These are phyloP conservation scores for Diplodus puntazzo DNA, from an alignment of 2,797 vertebrate species.

Conservation along the genomic window DNA sequence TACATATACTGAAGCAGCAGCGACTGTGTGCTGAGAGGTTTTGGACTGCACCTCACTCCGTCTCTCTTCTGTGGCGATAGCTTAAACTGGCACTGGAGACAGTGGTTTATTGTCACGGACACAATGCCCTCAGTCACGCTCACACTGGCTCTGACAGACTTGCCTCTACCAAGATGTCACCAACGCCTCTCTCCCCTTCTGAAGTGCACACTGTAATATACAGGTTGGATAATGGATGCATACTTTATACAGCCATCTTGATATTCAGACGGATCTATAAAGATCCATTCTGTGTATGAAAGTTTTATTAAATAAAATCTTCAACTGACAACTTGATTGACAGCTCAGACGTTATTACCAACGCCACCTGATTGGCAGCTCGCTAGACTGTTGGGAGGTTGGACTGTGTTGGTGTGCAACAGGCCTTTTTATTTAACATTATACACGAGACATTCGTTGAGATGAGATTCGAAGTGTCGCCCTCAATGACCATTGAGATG, in stretches of 20 bases:
- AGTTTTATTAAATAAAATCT: slow-evolving; percentile 8
- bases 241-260: slow-evolving; percentile 27
- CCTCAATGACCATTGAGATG: not conserved
- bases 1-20: slow-evolving; percentile 35
- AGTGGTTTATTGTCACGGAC: slow-evolving; percentile 64
- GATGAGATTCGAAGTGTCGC: slow-evolving; percentile 22
- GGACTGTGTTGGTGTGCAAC: slow-evolving; percentile 3
- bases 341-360: not conserved
- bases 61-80: slow-evolving; percentile 52
- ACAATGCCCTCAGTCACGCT: slow-evolving; percentile 50
- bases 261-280: slow-evolving; percentile 3
- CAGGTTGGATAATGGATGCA: slow-evolving; percentile 1
- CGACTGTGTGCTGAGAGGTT: slow-evolving; percentile 23
- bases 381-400: not conserved
- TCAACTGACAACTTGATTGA: slow-evolving; percentile 29
- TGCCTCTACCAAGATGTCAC: slow-evolving; percentile 29
- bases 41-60: slow-evolving; percentile 34
- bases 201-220: slow-evolving; percentile 6
- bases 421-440: slow-evolving; percentile 26
- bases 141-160: slow-evolving; percentile 33
- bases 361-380: slow-evolving; percentile 4
- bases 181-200: slow-evolving; percentile 9
- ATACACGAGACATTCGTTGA: slow-evolving; percentile 7
- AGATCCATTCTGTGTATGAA: not conserved
- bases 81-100: slow-evolving; percentile 66